Evolutionary conservation across 2,113 vertebrate species (phyloP), one percentile per base, ranked within the genome.

Genomic region (Gallinago media): DNA sequence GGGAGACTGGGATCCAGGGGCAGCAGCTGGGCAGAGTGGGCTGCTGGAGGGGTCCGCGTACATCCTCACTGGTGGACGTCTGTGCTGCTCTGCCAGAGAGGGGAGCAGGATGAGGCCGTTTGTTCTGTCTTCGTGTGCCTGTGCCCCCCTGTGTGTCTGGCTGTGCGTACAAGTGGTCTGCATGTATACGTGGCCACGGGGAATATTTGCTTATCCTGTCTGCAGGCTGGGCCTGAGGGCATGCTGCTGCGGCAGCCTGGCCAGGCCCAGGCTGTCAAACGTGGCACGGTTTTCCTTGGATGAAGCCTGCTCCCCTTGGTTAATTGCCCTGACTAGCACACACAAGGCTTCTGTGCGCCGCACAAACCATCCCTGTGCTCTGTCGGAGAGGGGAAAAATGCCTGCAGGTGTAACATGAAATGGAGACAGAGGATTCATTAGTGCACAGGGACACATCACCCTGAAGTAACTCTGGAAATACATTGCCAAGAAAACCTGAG

Each of bases 121-220:
- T 12, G 5, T 55, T 12, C 54, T 32, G 23, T 34, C 20, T 42
- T 67, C 22, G 6, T 26, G 19, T 19, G 58, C 19, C 58, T 29
- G 36, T 61, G 38, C 40, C 25, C 9, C 12, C 25, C n/a, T 21
- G 9, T 3, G 32, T 61, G 74, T 7, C 11, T 20, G n/a, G 29
- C 25, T 62, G 25, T 16, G 25, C 32, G 7, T 22, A 14, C 1
- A 25, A 8, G 0, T 29, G n/a, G 5, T n/a, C 46, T 9, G 15
- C 27, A 9, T 6, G 47, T 40, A 16, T 8, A 20, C 44, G 13
- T 52, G 27, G 42, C 63, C 32, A 19, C 32, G 12, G 23, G 16
- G 27, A 76, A n/a, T 44, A 25, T 21, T 38, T n/a, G 22, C 16
- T 56, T 16, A 21, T 27, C 40, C 15, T 49, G 0, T 2, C 42